A percentile compares a stretch with the other conserved stretches of the same genome.
Evolutionary conservation across 2,113 vertebrate genomes (phyloP).

Genomic region (Mellivora capensis): DNA sequence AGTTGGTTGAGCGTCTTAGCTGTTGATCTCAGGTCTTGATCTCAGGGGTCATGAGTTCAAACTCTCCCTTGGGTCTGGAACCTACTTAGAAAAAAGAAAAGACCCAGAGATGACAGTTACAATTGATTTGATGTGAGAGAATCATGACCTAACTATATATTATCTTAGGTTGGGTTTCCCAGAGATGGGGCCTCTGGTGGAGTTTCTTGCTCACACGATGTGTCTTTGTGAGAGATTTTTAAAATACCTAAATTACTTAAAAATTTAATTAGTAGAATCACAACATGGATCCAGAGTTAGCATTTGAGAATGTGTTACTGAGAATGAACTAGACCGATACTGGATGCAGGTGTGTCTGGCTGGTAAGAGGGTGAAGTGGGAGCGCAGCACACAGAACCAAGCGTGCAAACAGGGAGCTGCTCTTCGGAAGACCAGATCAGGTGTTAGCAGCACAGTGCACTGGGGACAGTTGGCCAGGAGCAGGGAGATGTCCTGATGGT

Average conservation of each 20-base stretch:
- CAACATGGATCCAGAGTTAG: not conserved
- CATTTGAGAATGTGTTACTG: not conserved
- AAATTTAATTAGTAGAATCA: not conserved
- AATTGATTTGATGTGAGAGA: not conserved
- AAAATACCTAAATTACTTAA: not conserved
- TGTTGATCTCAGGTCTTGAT: not conserved
- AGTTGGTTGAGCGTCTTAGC: not conserved
- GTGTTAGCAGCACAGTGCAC: not conserved
- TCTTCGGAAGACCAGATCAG: not conserved
- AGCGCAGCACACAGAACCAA: rapidly evolving
- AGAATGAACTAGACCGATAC: not conserved
- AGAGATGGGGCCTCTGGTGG: not conserved
- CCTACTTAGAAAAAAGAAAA: not conserved
- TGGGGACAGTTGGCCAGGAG: not conserved
- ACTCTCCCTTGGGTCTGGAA: not conserved
- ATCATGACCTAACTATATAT: not conserved
- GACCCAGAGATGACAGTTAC: not conserved
- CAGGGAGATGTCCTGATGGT: not conserved
- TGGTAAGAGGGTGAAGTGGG: not conserved
- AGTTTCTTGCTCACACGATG: not conserved
- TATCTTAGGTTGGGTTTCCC: not conserved
- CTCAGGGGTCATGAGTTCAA: not conserved
- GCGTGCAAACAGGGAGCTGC: not conserved
- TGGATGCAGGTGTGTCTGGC: not conserved
- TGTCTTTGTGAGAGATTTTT: not conserved